Conservation (phyloP, 2,888 invertebrate genomes). For the Teleiodes luculella region DNA sequence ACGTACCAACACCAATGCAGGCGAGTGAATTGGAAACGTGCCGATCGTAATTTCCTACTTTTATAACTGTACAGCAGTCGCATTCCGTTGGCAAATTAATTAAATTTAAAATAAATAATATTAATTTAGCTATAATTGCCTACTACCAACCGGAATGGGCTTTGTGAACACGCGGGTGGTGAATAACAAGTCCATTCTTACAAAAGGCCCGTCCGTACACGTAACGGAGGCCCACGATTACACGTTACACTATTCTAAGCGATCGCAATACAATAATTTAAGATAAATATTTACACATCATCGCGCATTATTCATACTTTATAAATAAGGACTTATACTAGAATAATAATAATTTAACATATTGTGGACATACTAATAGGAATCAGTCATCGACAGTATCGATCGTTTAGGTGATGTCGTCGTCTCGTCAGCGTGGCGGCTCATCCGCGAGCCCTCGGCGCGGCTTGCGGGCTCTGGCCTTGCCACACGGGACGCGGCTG, state of each 20-base stretch:
- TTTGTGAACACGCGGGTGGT: conserved; percentile 78
- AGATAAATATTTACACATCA: conserved; percentile 73
- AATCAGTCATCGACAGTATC: conserved; percentile 72
- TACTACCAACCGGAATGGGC: conserved; percentile 75
- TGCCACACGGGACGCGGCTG: conserved; percentile 24
- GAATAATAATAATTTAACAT: conserved; percentile 72
- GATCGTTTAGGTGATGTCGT: conserved; percentile 44
- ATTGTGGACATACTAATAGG: conserved; percentile 73
- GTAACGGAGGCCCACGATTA: conserved; percentile 53
- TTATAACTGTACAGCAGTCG: conserved; percentile 74
- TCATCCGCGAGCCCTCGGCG: conserved; percentile 14
- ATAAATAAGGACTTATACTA: conserved; percentile 70
- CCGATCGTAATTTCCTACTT: conserved; percentile 58
- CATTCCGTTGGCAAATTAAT: conserved; percentile 75
- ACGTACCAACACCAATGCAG: conserved; percentile 28
- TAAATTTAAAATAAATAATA: conserved; percentile 71
- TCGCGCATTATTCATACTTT: conserved; percentile 57
- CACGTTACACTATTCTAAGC: conserved; percentile 63
- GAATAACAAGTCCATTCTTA: conserved; percentile 71
- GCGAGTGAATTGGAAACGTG: conserved; percentile 37
- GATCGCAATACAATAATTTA: conserved; percentile 69
- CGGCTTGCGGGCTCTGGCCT: conserved; percentile 10
- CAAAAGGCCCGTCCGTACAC: conserved; percentile 57
- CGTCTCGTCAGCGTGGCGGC: conserved; percentile 37
- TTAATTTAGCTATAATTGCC: conserved; percentile 75